Base-by-base conservation (phyloP, 2,888 invertebrate genomes). In the Rutpela maculata region DNA sequence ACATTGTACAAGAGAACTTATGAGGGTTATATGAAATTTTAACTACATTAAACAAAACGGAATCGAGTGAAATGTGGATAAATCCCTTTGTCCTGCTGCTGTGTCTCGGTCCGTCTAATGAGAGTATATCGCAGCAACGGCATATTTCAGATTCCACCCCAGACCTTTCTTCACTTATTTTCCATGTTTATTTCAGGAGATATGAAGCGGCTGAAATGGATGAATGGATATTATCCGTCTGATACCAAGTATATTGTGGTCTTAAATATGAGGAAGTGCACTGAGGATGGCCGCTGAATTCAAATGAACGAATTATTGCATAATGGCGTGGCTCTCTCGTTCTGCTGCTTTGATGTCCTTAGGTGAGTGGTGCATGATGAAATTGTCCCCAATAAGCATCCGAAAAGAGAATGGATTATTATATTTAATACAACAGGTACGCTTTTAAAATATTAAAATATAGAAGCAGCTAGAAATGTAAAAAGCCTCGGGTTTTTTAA, bases 181-280 rank as follows among this genome's bases (percentile, higher is more conserved):
- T 85, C 86, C 84, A 85, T 87, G 87, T 88, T 88, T 88, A 87
- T 87, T 87, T 84, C 88, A 80, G 80, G 77, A 26, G 22, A 78
- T 75, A 77, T 78, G 78, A 75, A 78, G 72, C 69, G 70, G 70
- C 73, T 63, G 69, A 68, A 72, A 75, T 62, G 76, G 73, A 77
- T 74, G 69, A 70, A 74, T 74, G 78, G 76, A 74, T 55, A 72
- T 55, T 72, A 63, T 72, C 63, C 72, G 72, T 26, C 76, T 75
- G 77, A 76, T 76, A 68, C 74, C 74, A 66, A 78, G 76, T 74
- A 86, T 87, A 87, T 87, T 86, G 86, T 86, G 85, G 85, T 85
- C 82, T 82, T 82, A 83, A 82, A 84, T 84, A 85, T 86, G 87
- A 88, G 86, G 84, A 85, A 87, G 85, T 84, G 84, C 82, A 82